phyloP scores from a whole-genome alignment of 92 coral and sea anemone species.

The Zoanthus sociatus region DNA sequence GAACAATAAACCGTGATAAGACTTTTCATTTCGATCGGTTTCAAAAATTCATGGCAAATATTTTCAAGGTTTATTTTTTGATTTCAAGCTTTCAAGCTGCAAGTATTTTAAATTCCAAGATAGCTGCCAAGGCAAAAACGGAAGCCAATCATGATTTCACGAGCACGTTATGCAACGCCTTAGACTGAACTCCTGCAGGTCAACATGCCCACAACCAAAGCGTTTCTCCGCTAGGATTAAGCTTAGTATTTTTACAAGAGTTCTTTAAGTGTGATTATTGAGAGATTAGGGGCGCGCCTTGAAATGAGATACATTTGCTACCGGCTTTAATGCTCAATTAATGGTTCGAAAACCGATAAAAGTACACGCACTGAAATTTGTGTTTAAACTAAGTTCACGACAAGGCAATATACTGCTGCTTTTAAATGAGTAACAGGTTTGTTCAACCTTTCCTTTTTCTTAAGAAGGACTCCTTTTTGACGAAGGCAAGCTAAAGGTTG shows the following conservation, averaged over 20 bases:
- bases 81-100: too few relatives aligned
- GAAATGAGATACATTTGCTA: not conserved
- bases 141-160: not conserved
- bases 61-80: too few relatives aligned
- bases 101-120: too few relatives aligned
- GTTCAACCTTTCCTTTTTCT: too few relatives aligned
- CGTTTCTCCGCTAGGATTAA: not conserved
- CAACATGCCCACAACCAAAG: not conserved
- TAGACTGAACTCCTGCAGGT: not conserved
- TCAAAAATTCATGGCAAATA: too few relatives aligned
- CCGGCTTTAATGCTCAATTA: not conserved
- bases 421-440: too few relatives aligned
- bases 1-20: too few relatives aligned
- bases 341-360: not conserved
- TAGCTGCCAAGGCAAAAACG: not conserved
- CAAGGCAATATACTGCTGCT: too few relatives aligned
- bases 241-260: not conserved
- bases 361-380: not conserved
- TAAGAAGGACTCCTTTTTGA: too few relatives aligned
- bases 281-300: not conserved
- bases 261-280: not conserved
- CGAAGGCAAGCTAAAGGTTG: too few relatives aligned
- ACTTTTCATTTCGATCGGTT: too few relatives aligned
- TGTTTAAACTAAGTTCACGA: not conserved
- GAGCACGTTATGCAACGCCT: not conserved